Base-by-base conservation (phyloP, 1,140 invertebrate genomes). In the Parasteatoda tepidariorum region DNA sequence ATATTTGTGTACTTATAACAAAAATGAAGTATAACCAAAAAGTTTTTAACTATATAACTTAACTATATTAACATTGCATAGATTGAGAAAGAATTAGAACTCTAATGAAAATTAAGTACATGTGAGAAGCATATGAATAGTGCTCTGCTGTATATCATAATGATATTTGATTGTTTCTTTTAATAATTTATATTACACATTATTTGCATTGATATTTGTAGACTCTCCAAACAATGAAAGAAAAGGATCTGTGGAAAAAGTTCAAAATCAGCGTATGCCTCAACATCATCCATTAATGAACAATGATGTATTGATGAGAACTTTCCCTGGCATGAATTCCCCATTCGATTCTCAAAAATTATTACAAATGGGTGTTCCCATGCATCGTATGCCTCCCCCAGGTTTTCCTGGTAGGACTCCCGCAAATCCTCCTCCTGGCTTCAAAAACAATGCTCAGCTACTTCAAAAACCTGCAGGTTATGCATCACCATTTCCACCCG, bases 321-420 rank as follows among this genome's bases (percentile, higher is more conserved):
- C 59, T 33, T 78, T 30, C 30, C 59, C 55, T n/a, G 55, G 57
- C 18, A 59, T 61, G 28, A 54, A 59, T 1, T 31, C 24, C 33
- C 13, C 15, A 24, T 24, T 61, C 5, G 55, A 74, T 3, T 30
- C 13, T 26, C 68, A 73, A 28, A 34, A 61, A 18, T 31, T 75
- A 0, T 26, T 33, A 4, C 55, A 59, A 24, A 75, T 48, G 59
- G 74, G 74, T 31, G 28, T 78, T 4, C 34, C 74, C 4, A 15
- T 55, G 7, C 74, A 78, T 24, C 61, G 74, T 2, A 28, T 62
- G 6, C 33, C 38, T 22, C 59, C 61, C n/a, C 74, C 74, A 2
- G 74, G 59, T 9, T 78, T 66, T 22, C 31, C 22, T 6, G 5
- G n/a, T 28, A 30, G 73, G 28, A 55, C n/a, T 18, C 30, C 24